A percentile compares a stretch with the other conserved stretches of the same genome.
Conservation (phyloP, 2,888 invertebrate species). For the Micoletzkya japonica region DNA sequence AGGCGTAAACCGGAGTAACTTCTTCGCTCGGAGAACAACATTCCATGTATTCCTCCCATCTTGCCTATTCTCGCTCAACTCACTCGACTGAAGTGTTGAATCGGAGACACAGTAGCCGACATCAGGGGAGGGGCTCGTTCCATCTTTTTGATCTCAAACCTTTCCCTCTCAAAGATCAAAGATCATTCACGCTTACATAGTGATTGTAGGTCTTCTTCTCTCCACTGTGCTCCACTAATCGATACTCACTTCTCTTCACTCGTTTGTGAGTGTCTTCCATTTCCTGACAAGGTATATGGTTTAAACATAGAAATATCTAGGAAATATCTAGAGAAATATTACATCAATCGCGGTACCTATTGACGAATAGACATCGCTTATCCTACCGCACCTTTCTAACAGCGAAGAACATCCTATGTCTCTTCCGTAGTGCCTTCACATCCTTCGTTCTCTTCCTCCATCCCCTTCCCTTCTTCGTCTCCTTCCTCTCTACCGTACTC, state of each 20-base stretch:
- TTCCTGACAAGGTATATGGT: no score
- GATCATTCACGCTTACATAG: background rate
- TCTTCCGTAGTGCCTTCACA: background rate
- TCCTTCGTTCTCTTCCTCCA: background rate
- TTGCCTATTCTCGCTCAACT: no score
- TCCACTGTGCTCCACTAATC: constrained; percentile 34
- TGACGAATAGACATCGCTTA: no score
- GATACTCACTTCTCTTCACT: constrained; percentile 40
- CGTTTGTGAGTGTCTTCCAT: constrained; percentile 18
- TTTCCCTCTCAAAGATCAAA: background rate
- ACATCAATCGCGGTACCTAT: background rate
- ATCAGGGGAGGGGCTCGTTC: background rate
- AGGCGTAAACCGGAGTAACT: no score
- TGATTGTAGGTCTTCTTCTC: constrained; percentile 11
- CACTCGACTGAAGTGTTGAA: constrained; percentile 12
- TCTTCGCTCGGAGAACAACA: no score
- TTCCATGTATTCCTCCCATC: no score
- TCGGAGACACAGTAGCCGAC: background rate
- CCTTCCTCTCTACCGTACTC: background rate
- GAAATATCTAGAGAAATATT: background rate
- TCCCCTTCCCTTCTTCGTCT: background rate
- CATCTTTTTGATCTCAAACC: background rate
- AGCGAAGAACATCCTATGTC: constrained; percentile 20
- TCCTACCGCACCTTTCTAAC: no score
- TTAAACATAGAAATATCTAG: no score